Conservation (phyloP, 2,113 vertebrate genomes). For the Dromaius novaehollandiae region DNA sequence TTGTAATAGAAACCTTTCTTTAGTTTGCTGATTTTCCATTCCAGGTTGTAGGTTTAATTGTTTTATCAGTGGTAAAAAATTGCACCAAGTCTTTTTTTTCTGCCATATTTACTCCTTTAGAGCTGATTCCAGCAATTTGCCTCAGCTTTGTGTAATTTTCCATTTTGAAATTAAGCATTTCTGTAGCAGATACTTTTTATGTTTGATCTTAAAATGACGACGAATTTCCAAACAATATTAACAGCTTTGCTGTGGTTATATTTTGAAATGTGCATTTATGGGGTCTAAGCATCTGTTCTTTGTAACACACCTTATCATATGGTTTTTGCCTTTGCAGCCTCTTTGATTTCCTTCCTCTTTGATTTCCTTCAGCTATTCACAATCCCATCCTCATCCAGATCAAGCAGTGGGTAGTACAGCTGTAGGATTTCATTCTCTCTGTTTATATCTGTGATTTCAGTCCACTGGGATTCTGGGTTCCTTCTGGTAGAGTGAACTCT, state of each 20-base stretch:
- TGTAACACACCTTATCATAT: background rate
- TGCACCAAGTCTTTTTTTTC: background rate
- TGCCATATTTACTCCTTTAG: background rate
- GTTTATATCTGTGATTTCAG: background rate
- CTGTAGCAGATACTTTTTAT: background rate
- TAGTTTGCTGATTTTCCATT: background rate
- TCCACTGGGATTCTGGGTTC: background rate
- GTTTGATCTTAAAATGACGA: background rate
- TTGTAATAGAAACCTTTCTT: background rate
- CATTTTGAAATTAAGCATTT: background rate
- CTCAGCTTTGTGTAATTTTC: background rate
- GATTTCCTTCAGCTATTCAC: background rate
- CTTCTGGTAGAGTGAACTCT: background rate
- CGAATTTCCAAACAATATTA: background rate
- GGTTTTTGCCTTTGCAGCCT: background rate
- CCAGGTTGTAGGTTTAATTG: background rate
- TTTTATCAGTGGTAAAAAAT: background rate
- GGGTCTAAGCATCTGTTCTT: background rate
- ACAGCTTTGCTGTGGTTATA: background rate
- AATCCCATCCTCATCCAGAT: background rate
- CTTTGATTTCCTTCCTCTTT: background rate
- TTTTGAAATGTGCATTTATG: background rate
- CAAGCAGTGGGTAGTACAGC: background rate
- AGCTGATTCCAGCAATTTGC: background rate
- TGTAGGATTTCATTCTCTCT: background rate